These are phyloP conservation scores for Acanthosoma haemorrhoidale DNA, from an alignment of 2,888 invertebrate species.

Conservation along the genomic window DNA sequence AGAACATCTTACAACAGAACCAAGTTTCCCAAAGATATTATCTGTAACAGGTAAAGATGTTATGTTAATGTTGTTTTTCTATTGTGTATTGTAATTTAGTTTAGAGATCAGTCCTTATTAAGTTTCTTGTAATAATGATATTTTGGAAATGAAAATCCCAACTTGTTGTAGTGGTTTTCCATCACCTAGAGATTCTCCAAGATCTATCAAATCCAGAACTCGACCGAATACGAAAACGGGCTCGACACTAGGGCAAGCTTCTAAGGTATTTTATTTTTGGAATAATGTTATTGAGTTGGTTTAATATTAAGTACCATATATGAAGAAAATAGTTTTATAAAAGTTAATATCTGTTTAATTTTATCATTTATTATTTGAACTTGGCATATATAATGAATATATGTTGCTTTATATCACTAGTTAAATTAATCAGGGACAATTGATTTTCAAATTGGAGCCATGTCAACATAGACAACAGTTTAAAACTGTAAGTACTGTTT, in stretches of 20 bases:
- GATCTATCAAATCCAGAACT: constrained; percentile 23
- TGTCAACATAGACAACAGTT: neutral
- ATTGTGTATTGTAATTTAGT: neutral
- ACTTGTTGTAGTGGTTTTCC: constrained; percentile 30
- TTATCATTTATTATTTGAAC: too few relatives aligned
- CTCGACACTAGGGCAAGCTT: constrained; percentile 41
- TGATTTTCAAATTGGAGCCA: constrained; percentile 17
- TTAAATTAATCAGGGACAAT: neutral
- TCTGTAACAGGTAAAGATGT: constrained; percentile 32
- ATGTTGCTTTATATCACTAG: too few relatives aligned
- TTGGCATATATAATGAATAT: too few relatives aligned
- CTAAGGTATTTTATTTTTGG: constrained; percentile 34
- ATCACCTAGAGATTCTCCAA: constrained; percentile 28
- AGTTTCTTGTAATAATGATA: neutral
- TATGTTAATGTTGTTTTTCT: neutral
- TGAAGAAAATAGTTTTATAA: too few relatives aligned
- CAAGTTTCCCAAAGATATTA: constrained; percentile 35
- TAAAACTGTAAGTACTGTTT: constrained; percentile 3
- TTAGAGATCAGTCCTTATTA: neutral
- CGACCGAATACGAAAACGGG: constrained; percentile 41
- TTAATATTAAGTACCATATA: too few relatives aligned
- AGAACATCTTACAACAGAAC: constrained; percentile 36
- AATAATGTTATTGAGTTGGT: neutral
- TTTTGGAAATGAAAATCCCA: too few relatives aligned
- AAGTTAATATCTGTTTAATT: too few relatives aligned